Evolutionary conservation across 2,113 vertebrate species (phyloP).

Genomic region (Oreochromis niloticus): DNA sequence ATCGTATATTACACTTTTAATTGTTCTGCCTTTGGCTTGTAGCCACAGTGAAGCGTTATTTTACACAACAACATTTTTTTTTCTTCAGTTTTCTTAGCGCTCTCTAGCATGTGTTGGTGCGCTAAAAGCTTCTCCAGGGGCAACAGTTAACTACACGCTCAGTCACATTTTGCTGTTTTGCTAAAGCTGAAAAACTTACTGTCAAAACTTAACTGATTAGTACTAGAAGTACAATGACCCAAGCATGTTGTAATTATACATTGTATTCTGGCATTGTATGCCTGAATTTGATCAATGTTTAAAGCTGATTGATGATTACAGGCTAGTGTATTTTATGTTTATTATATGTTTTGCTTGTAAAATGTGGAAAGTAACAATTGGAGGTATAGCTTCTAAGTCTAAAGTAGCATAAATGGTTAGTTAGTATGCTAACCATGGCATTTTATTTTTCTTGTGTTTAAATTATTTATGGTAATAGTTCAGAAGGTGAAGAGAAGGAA

Average conservation of each 20-base stretch:
- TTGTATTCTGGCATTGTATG: not conserved
- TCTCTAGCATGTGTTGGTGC: not conserved
- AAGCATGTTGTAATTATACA: not conserved
- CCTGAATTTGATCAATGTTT: not conserved
- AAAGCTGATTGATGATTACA: not conserved
- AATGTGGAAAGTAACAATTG: not conserved
- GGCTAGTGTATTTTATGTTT: not conserved
- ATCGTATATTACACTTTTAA: fast-evolving
- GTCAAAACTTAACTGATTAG: not conserved
- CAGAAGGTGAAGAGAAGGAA: not conserved
- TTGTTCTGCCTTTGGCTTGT: not conserved
- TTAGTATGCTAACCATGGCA: not conserved
- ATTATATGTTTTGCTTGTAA: not conserved
- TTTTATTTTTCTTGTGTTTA: not conserved
- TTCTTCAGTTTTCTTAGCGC: fast-evolving
- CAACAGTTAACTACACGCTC: not conserved
- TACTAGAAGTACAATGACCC: not conserved
- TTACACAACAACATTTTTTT: not conserved
- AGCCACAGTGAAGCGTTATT: not conserved
- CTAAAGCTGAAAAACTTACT: not conserved
- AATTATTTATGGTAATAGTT: not conserved
- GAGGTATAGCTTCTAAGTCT: not conserved
- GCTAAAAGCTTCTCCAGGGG: not conserved
- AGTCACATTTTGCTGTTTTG: not conserved
- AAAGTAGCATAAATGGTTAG: not conserved